Evolutionary conservation across 2,888 invertebrate genomes (phyloP), one percentile per base, ranked within the genome.

Genomic region (Papilio gigon): DNA sequence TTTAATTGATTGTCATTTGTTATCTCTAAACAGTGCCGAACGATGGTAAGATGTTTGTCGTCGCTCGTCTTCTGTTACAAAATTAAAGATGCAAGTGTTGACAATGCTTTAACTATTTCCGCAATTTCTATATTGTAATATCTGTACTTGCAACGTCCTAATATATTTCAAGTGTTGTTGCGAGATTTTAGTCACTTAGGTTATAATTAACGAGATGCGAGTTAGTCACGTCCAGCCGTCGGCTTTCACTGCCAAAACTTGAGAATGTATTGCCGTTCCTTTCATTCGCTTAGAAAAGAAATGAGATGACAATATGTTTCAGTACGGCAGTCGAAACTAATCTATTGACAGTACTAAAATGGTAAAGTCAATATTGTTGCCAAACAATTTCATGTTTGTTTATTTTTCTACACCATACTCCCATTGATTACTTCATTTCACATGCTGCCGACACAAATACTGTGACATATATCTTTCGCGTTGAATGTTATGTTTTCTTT

Each of bases 161-260:
- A 56, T 56, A 56, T 56, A 56, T 56, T 56, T 56, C 30, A 56
- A 56, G 30, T 53, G 27, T n/a, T 56, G n/a, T 56, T 56, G 53
- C 53, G 30, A 56, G n/a, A 56, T n/a, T 53, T 53, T 30, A 53
- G 22, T 53, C 9, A 56, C 9, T 56, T 30, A 30, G 53, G 53
- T 56, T 56, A 56, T 56, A 56, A 56, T 56, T 56, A 30, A 56
- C 53, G 17, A 56, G 53, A 56, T 56, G 27, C 8, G 53, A 9
- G 53, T 8, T 0, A 27, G 9, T 9, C 8, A 8, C n/a, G 27
- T 56, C 11, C n/a, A 56, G 17, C 30, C 22, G 47, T 22, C 0
- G 12, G 22, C 4, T 47, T 22, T 5, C 47, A 47, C 12, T 22
- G n/a, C 11, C 47, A 22, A 22, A 35, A 35, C 4, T 35, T 11